A percentile compares a stretch with the other conserved stretches of the same genome.
phyloP scores from a whole-genome alignment of 2,113 vertebrate genomes.

The Pelusios castaneus region DNA sequence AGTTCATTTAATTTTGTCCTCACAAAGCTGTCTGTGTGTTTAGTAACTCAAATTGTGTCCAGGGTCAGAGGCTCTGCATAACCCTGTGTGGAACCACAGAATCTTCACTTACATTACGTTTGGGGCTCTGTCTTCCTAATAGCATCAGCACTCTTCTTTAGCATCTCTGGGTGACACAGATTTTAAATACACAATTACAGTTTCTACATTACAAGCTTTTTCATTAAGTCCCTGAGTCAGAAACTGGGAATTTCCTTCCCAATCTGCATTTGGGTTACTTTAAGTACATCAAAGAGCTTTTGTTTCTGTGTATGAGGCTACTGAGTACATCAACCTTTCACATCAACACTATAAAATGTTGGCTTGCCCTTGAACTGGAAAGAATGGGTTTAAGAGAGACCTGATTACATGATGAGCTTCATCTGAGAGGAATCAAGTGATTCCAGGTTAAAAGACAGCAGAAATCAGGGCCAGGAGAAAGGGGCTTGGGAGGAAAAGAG shows the following conservation, averaged over 20 bases:
- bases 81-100: background rate
- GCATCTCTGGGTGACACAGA: background rate
- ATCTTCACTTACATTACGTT: accelerated
- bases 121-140: accelerated
- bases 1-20: background rate
- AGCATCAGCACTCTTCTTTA: background rate
- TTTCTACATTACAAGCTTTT: background rate
- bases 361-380: too few relatives aligned
- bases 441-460: too few relatives aligned
- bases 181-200: accelerated
- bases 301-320: too few relatives aligned
- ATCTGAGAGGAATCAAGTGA: too few relatives aligned
- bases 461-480: too few relatives aligned
- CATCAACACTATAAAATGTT: background rate
- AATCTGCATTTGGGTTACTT: background rate
- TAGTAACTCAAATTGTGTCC: accelerated
- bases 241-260: background rate
- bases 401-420: too few relatives aligned
- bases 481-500: too few relatives aligned
- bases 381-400: too few relatives aligned
- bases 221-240: background rate
- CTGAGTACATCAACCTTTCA: background rate
- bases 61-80: background rate
- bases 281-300: background rate
- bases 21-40: background rate